phyloP scores from a whole-genome alignment of 2,888 invertebrate genomes.

The Stenchaetothrips biformis region DNA sequence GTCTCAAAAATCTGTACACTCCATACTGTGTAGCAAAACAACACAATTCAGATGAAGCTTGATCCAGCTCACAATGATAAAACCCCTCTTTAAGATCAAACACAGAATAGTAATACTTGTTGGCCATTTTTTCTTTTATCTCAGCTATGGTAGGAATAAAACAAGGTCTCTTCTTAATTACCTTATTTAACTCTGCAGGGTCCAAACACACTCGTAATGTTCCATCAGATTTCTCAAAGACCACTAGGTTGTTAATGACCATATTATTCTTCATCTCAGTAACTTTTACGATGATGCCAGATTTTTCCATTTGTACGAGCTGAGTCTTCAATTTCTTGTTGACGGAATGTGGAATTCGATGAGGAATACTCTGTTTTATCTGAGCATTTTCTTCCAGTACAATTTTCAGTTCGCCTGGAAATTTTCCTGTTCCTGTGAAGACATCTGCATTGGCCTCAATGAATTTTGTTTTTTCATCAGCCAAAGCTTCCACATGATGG shows the following conservation, averaged over 20 bases:
- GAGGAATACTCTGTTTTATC: no score
- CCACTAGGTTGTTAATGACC: slow-evolving; percentile 26
- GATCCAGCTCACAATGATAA: slow-evolving; percentile 32
- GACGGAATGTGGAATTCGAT: no score
- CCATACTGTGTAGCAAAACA: slow-evolving; percentile 33
- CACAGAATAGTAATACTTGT: slow-evolving; percentile 24
- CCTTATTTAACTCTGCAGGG: slow-evolving; percentile 29
- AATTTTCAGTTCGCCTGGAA: no score
- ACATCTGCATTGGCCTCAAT: no score
- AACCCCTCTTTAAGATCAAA: slow-evolving; percentile 33
- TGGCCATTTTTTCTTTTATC: not conserved
- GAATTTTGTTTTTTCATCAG: no score
- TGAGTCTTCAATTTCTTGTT: no score
- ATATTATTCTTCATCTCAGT: no score
- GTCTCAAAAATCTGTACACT: slow-evolving; percentile 31
- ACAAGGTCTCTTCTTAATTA: not conserved
- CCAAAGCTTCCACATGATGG: no score
- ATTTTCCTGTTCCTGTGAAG: no score
- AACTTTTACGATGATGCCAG: no score
- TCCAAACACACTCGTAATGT: slow-evolving; percentile 28
- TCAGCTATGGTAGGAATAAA: not conserved
- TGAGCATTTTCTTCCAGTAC: no score
- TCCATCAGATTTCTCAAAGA: slow-evolving; percentile 26
- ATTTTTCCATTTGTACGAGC: no score
- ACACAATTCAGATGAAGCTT: slow-evolving; percentile 30